These are phyloP conservation scores for Agrilus mali DNA, from an alignment of 2,888 invertebrate genomes.

Conservation along the genomic window DNA sequence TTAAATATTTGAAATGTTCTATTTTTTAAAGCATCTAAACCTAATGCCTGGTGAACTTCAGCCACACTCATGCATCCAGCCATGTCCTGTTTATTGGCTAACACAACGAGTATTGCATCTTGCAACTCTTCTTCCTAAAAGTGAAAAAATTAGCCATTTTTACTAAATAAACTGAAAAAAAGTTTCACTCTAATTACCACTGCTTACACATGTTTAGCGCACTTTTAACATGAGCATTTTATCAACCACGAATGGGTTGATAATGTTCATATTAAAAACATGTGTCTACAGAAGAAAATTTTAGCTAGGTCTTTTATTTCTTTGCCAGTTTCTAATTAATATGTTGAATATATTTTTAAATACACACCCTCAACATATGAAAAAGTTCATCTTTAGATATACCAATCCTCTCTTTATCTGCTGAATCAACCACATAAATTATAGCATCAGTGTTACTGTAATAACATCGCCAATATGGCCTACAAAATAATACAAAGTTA, in stretches of 20 bases:
- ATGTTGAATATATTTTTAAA: constrained; percentile 1
- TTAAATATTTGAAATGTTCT: constrained; percentile 99
- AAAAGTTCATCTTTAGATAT: constrained; percentile 97
- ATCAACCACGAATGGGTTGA: no score
- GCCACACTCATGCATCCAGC: constrained; percentile 93
- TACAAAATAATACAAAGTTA: constrained; percentile 30
- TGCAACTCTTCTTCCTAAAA: constrained; percentile 90
- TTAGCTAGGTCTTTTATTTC: no score
- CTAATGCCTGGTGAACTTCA: constrained; percentile 93
- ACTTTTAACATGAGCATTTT: no score
- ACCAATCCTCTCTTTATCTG: constrained; percentile 96
- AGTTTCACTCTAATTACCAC: no score
- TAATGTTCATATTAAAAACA: no score
- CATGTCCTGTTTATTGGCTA: constrained; percentile 99
- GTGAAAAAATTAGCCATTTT: constrained; percentile 3
- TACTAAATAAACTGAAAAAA: no score
- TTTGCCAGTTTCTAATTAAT: no score
- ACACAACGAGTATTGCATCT: constrained; percentile 87
- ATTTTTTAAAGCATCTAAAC: constrained; percentile 88
- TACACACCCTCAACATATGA: constrained; percentile 86
- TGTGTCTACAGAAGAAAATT: no score
- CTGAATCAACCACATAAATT: constrained; percentile 98
- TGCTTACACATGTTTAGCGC: no score
- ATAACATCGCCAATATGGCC: constrained; percentile 99
- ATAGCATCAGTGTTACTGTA: constrained; percentile 99